Base-by-base conservation (phyloP, 2,797 vertebrate genomes). In the Lates japonicus region DNA sequence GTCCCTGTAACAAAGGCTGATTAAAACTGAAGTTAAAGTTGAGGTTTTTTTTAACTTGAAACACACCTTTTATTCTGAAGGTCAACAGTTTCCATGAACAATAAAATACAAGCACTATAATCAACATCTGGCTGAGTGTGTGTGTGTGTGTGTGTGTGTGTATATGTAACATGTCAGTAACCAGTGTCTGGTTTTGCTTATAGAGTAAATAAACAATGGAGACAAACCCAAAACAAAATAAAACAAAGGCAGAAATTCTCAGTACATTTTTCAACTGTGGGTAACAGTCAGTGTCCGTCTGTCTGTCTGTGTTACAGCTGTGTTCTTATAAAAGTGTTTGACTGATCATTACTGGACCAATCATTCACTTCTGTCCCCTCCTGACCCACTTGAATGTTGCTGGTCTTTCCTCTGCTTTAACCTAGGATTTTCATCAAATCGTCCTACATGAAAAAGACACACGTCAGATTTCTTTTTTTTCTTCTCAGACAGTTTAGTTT, bases 131-230 rank as follows among this genome's bases (percentile, higher is more conserved):
- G 69, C 22, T 25, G 35, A 54, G 74, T 60, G 51, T 67, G 62
- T 51, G 59, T 51, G 54, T 64, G 66, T 19, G 37, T 70, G 65
- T 72, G 61, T 69, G 67, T 64, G 20, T 60, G 5, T 33, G 46
- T 58, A 19, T 85, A 58, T 68, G 63, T 81, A 80, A 89, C 57
- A 39, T 62, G 42, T 63, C 37, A 66, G 67, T 68, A 60, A 57
- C 19, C 69, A 68, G 64, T 42, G 88, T 88, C 85, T 78, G 86
- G 91, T 82, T 89, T 93, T 92, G 92, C 87, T 85, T 92, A 93
- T 89, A 93, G 92, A 93, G 90, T 92, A 93, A 93, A 93, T 93
- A 74, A 90, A 91, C 82, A 58, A 84, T 86, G 78, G 88, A 90
- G 86, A 90, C 84, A 13, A 78, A 83, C 57, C 69, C 60, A 71